Conservation (phyloP, 2,113 vertebrate species). For the Prolemur simus region DNA sequence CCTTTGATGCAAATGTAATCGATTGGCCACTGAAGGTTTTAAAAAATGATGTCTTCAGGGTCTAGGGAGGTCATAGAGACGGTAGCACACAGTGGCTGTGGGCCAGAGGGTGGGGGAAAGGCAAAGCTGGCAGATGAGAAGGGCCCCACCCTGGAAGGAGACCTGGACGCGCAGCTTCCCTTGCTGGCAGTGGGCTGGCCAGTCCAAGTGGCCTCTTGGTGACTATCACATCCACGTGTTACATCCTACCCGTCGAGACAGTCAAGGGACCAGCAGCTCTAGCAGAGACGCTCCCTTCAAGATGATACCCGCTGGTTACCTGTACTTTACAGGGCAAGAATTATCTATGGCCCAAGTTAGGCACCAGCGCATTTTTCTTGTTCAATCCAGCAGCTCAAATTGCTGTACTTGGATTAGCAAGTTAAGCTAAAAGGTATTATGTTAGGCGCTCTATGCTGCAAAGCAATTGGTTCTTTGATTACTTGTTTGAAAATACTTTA, state of each 20-base stretch:
- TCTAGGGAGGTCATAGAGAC: background rate
- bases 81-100: background rate
- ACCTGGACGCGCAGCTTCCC: background rate
- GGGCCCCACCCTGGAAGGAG: fast-evolving
- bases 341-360: background rate
- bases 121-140: background rate
- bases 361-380: background rate
- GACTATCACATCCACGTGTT: background rate
- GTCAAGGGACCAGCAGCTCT: slow-evolving; percentile 50
- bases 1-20: background rate
- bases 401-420: background rate
- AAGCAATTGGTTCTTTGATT: slow-evolving; percentile 49
- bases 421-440: background rate
- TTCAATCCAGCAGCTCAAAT: background rate
- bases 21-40: slow-evolving; percentile 4
- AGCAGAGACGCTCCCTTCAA: slow-evolving; percentile 78
- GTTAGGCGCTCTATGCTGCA: background rate
- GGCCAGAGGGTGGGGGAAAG: too few species aligned
- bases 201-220: fast-evolving
- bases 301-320: slow-evolving; percentile 82
- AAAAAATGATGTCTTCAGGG: background rate
- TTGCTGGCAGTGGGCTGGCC: background rate
- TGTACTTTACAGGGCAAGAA: slow-evolving; percentile 86
- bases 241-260: fast-evolving
- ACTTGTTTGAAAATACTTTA: slow-evolving; percentile 67